Conservation (phyloP, 2,113 vertebrate genomes). For the Tyto alba region DNA sequence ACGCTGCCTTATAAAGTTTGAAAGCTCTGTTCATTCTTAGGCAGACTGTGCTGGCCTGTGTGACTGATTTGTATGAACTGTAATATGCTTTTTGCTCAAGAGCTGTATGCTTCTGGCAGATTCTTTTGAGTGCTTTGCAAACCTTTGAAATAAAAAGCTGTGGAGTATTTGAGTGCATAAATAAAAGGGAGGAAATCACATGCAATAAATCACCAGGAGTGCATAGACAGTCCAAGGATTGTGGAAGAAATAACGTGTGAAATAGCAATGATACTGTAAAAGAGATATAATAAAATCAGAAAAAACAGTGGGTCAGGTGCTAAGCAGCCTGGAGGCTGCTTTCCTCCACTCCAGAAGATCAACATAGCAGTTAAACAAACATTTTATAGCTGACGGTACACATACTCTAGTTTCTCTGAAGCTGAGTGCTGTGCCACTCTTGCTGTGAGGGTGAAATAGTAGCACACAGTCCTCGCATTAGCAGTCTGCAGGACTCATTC, state of each 20-base stretch:
- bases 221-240: constrained; percentile 44
- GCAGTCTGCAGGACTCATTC: background rate
- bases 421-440: background rate
- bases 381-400: background rate
- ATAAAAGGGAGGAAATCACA: constrained; percentile 55
- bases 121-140: background rate
- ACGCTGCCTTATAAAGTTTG: background rate
- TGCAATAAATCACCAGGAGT: constrained; percentile 60
- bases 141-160: constrained; percentile 3
- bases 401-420: background rate
- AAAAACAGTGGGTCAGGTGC: background rate
- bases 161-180: background rate
- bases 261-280: constrained; percentile 65
- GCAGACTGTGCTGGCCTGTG: background rate
- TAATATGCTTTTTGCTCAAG: background rate
- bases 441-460: background rate
- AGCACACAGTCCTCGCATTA: background rate
- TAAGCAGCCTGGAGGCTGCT: background rate
- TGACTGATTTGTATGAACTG: background rate
- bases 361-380: background rate
- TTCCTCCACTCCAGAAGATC: background rate
- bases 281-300: constrained; percentile 34
- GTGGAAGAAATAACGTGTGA: constrained; percentile 67
- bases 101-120: background rate
- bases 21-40: constrained; percentile 5